phyloP scores from a whole-genome alignment of 2,888 invertebrate genomes.

The Chalcosyrphus nemorum region DNA sequence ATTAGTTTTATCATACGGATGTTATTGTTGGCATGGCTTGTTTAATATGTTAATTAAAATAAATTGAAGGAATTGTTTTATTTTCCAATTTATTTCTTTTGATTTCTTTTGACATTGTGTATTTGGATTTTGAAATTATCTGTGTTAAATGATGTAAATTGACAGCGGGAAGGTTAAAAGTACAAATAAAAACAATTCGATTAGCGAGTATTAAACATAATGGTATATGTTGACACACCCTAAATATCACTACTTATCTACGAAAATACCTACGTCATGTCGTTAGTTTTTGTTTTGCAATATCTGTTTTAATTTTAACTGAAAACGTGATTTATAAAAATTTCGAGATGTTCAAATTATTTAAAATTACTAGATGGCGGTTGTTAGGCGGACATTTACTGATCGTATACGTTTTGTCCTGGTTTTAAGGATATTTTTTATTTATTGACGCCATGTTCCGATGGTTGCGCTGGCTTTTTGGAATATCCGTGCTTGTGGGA shows the following conservation, averaged over 20 bases:
- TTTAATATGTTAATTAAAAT: neutral
- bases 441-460: too few species aligned
- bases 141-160: conserved; percentile 10
- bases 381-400: too few species aligned
- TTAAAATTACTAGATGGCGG: too few species aligned
- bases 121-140: neutral
- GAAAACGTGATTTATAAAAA: neutral
- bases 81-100: neutral
- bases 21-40: neutral
- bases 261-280: neutral
- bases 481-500: too few species aligned
- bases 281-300: neutral
- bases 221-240: conserved; percentile 17
- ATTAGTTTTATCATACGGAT: neutral
- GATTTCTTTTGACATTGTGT: neutral
- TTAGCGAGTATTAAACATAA: conserved; percentile 1
- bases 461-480: too few species aligned
- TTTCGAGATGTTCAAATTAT: neutral
- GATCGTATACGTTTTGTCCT: too few species aligned
- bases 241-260: neutral
- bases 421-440: too few species aligned
- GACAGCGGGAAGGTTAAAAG: neutral
- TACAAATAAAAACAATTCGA: conserved; percentile 12
- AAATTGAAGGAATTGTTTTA: neutral
- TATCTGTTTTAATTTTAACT: neutral